phyloP scores from a whole-genome alignment of 2,888 invertebrate species.

The Muscina levida region DNA sequence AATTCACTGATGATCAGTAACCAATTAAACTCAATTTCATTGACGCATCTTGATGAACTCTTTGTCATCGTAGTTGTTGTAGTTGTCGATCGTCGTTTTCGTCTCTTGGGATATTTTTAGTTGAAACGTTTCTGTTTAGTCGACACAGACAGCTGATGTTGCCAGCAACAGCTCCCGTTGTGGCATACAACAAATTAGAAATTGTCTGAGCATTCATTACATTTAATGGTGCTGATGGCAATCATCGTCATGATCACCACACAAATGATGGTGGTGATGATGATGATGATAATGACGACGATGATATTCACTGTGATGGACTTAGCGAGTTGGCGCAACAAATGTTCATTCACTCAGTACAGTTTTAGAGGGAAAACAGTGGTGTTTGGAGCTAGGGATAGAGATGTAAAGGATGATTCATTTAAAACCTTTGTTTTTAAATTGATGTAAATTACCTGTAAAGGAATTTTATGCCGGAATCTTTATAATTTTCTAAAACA shows the following conservation, averaged over 20 bases:
- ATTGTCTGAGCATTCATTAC: conserved; percentile 28
- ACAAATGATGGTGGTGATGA: conserved; percentile 1
- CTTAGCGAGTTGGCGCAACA: not conserved
- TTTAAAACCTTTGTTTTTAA: too few species aligned
- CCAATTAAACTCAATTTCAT: conserved; percentile 43
- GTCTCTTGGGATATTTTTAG: too few species aligned
- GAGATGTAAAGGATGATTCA: too few species aligned
- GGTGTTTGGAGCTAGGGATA: too few species aligned
- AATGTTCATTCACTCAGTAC: too few species aligned
- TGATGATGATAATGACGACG: conserved; percentile 12
- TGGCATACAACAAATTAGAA: conserved; percentile 8
- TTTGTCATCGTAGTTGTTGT: too few species aligned
- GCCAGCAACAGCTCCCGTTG: conserved; percentile 7
- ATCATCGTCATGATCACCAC: conserved; percentile 2
- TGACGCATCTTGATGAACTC: conserved; percentile 45
- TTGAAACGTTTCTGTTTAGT: not conserved
- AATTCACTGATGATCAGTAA: conserved; percentile 48
- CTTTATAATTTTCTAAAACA: too few species aligned
- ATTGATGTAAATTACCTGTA: too few species aligned
- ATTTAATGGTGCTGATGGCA: conserved; percentile 46
- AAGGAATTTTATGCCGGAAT: too few species aligned
- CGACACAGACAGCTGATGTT: not conserved
- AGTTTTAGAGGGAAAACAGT: too few species aligned
- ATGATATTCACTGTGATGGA: conserved; percentile 3
- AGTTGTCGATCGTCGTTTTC: too few species aligned